Base-by-base conservation (phyloP, 30 jellyfish, hydroid and myxozoan species). In the Pseudorhiza aurosa region DNA sequence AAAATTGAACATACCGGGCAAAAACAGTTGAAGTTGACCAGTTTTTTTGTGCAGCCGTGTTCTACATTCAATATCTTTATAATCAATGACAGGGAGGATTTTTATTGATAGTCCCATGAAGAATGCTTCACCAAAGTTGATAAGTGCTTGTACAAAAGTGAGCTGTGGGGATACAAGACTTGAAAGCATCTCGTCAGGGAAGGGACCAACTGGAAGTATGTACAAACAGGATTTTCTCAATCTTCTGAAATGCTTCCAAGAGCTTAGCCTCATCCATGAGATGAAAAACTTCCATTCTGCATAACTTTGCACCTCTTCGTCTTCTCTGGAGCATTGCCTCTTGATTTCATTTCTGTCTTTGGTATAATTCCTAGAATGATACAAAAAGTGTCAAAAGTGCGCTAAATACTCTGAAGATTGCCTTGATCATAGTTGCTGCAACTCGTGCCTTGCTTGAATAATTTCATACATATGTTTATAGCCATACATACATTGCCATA, bases 191-290 rank as follows among this genome's bases (percentile, higher is more conserved):
- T 55, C 81, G 2, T 78, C 95, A 17, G 98, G 98, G 72, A 92
- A 92, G 0, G 98, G 98, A 0, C 98, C 98, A 59, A 92, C 72
- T 0, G 92, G 96, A 8, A 68, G 86, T 10, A 92, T 42, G 46
- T 77, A 92, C 9, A 92, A 43, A 8, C 47, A 59, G 0, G 88
- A 75, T 32, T 85, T 92, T 35, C 91, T 51, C 21, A 57, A 32
- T 30, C 98, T 63, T 51, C 74, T 28, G 43, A 77, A 84, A 24
- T 69, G 80, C 30, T 82, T 64, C 85, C 65, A 68, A 1, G 91
- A 77, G 32, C 77, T 72, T 0, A 85, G 73, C 68, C 75, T 85
- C 29, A 58, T 58, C 87, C 88, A 47, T 31, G 88, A 58, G 40
- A 87, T 36, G 47, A 68, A 85, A 24, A 47, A n/a, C 51, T 92